phyloP scores from a whole-genome alignment of 1,140 invertebrate species.

The Lethocerus indicus region DNA sequence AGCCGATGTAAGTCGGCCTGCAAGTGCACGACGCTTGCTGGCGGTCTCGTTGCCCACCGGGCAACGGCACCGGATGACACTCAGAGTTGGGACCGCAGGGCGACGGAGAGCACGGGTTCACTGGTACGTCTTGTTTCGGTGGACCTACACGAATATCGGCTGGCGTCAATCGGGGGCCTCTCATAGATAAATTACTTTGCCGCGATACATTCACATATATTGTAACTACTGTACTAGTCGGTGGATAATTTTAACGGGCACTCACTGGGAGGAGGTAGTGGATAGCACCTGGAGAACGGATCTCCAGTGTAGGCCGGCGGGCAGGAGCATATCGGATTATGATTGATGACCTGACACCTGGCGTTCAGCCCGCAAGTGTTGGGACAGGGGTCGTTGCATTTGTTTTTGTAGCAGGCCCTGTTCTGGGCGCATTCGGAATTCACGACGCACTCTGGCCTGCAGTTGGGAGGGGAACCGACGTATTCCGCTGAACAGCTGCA shows the following conservation, averaged over 20 bases:
- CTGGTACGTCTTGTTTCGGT: constrained; percentile 3
- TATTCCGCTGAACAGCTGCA: constrained; percentile 54
- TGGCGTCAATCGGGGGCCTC: too few species aligned
- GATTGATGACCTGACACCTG: constrained; percentile 32
- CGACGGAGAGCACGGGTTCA: constrained; percentile 19
- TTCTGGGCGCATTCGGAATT: constrained; percentile 55
- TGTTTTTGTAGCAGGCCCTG: constrained; percentile 36
- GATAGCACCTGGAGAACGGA: constrained; percentile 26
- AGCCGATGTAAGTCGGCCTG: constrained; percentile 31
- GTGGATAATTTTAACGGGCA: too few species aligned
- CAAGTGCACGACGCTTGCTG: constrained; percentile 41
- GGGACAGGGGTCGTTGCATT: constrained; percentile 39
- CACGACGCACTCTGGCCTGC: constrained; percentile 56
- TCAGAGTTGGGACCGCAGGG: constrained; percentile 33
- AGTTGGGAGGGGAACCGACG: constrained; percentile 51
- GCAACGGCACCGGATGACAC: constrained; percentile 23
- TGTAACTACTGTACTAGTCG: too few species aligned
- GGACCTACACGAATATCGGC: too few species aligned
- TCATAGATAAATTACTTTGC: too few species aligned
- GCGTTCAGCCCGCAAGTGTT: constrained; percentile 35
- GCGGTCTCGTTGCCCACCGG: constrained; percentile 29
- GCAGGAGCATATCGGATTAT: constrained; percentile 30
- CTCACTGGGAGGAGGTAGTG: too few species aligned
- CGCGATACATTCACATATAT: too few species aligned
- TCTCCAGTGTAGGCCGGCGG: constrained; percentile 27